Percentiles rank a stretch among this genome's conserved stretches.
phyloP scores from a whole-genome alignment of 2,113 vertebrate species.

The Sylvia atricapilla region DNA sequence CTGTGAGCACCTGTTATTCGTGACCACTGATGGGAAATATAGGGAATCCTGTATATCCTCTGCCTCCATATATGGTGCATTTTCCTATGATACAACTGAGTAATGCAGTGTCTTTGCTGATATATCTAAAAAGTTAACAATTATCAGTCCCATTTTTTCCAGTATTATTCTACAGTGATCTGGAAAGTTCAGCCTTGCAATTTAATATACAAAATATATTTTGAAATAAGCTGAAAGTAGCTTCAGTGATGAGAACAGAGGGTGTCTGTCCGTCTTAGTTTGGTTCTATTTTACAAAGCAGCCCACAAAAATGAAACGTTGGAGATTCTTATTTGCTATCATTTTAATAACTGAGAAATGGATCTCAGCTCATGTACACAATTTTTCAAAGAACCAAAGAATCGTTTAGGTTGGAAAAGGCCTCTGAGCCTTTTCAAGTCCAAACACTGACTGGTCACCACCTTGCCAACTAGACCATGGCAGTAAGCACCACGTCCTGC shows the following conservation, averaged over 20 bases:
- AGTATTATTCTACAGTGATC: not conserved
- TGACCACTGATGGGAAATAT: not conserved
- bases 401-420: not conserved
- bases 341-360: not conserved
- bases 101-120: not conserved
- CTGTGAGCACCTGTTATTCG: not conserved
- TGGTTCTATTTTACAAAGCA: not conserved
- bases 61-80: not conserved
- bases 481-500: not conserved
- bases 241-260: not conserved
- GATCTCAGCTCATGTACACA: not conserved
- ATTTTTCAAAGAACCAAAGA: not conserved
- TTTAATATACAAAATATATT: not conserved
- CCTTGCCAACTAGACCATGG: not conserved
- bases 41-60: not conserved
- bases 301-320: not conserved
- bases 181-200: not conserved
- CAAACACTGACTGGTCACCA: not conserved
- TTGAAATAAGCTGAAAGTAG: not conserved
- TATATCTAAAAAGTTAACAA: not conserved
- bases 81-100: not conserved
- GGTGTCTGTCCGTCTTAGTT: not conserved
- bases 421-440: not conserved
- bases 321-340: not conserved
- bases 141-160: not conserved